These are phyloP conservation scores for Argyra leucocephala DNA, from an alignment of 2,888 invertebrate genomes.

Conservation along the genomic window DNA sequence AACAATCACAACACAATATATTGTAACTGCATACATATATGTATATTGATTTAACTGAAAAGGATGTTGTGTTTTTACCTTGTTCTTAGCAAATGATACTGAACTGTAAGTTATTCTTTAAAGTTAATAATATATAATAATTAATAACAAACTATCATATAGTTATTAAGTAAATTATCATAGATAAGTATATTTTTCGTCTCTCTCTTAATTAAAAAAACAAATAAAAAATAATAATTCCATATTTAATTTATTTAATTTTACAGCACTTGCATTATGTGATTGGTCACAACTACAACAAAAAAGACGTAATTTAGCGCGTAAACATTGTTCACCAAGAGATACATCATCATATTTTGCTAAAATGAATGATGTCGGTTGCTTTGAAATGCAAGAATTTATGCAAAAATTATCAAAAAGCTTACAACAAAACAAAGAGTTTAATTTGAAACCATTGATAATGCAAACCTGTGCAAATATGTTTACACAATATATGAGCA, in stretches of 20 bases:
- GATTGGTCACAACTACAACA: constrained; percentile 74
- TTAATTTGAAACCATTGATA: constrained; percentile 57
- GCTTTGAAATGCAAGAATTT: constrained; percentile 53
- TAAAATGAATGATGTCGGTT: constrained; percentile 54
- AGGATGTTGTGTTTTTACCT: too few species aligned
- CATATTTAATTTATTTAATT: constrained; percentile 30
- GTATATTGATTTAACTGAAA: too few species aligned
- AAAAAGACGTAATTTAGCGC: constrained; percentile 62
- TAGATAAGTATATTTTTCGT: too few species aligned
- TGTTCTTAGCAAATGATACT: too few species aligned
- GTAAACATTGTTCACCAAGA: constrained; percentile 66
- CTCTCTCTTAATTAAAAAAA: too few species aligned
- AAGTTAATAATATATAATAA: too few species aligned
- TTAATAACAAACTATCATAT: too few species aligned
- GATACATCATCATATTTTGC: constrained; percentile 59
- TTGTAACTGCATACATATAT: too few species aligned
- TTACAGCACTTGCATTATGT: constrained; percentile 69
- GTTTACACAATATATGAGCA: constrained; percentile 74
- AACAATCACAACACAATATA: too few species aligned
- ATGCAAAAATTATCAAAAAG: constrained; percentile 48
- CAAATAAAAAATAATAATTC: too few species aligned
- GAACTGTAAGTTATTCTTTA: too few species aligned
- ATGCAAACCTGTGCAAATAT: constrained; percentile 66
- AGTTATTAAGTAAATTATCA: too few species aligned
- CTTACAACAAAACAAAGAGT: constrained; percentile 35